Evolutionary conservation across 2,113 vertebrate genomes (phyloP).

Genomic region (Haemorhous mexicanus): DNA sequence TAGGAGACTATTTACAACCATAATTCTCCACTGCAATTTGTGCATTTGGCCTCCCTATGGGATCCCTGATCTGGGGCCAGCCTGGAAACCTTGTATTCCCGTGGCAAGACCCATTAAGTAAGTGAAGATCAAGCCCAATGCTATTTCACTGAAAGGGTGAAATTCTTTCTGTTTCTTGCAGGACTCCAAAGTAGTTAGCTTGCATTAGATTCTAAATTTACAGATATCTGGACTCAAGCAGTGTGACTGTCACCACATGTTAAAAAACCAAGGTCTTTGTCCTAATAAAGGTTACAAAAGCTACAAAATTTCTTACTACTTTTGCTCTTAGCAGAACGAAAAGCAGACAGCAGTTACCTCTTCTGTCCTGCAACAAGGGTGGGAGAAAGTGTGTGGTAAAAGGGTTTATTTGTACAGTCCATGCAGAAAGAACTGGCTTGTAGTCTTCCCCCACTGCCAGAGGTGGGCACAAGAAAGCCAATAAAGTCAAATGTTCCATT

Average conservation of each 20-base stretch:
- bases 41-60: not conserved
- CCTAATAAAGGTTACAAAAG: not conserved
- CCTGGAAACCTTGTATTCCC: not conserved
- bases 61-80: not conserved
- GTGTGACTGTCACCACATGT: not conserved
- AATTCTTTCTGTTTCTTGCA: not conserved
- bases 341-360: not conserved
- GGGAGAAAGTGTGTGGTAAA: not conserved
- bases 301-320: not conserved
- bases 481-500: not conserved
- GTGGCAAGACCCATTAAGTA: fast-evolving
- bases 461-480: not conserved
- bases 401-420: not conserved
- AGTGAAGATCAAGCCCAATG: not conserved
- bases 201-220: not conserved
- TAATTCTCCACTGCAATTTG: not conserved
- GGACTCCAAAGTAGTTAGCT: not conserved
- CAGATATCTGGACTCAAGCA: not conserved
- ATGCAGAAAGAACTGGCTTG: not conserved
- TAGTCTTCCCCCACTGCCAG: not conserved
- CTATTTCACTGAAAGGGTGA: not conserved
- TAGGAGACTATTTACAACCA: not conserved
- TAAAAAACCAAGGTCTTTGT: fast-evolving
- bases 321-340: not conserved
- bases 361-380: not conserved